Evolutionary conservation across 2,797 vertebrate genomes (phyloP).

Genomic region (Lepidocolaptes lacrymiger): DNA sequence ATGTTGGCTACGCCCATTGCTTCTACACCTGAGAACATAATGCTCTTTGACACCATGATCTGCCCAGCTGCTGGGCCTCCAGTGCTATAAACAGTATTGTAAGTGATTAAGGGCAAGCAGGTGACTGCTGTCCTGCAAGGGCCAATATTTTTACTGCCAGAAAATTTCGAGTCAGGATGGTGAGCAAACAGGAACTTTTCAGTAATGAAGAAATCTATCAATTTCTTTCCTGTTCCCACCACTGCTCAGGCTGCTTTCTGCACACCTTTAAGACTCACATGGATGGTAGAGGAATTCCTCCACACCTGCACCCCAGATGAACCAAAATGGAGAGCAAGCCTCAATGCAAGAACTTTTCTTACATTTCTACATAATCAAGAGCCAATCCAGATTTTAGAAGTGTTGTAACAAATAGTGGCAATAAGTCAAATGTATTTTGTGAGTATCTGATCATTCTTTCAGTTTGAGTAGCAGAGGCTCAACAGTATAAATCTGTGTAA

Average conservation of each 20-base stretch:
- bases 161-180: background rate
- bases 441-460: background rate
- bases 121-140: background rate
- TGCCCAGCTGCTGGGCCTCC: background rate
- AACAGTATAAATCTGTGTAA: background rate
- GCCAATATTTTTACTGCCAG: background rate
- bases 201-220: background rate
- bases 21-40: background rate
- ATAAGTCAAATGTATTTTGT: background rate
- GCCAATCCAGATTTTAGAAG: background rate
- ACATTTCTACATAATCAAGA: background rate
- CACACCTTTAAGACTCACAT: background rate
- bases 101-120: background rate
- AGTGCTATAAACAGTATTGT: background rate
- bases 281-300: background rate
- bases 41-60: background rate
- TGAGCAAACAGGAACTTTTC: background rate
- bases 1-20: background rate
- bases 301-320: background rate
- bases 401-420: background rate
- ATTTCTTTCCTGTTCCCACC: background rate
- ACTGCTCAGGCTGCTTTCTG: background rate
- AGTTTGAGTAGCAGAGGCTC: background rate
- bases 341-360: background rate
- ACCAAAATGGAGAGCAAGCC: background rate